These are phyloP conservation scores for Atta colombica DNA, from an alignment of 1,140 invertebrate genomes.

Conservation along the genomic window DNA sequence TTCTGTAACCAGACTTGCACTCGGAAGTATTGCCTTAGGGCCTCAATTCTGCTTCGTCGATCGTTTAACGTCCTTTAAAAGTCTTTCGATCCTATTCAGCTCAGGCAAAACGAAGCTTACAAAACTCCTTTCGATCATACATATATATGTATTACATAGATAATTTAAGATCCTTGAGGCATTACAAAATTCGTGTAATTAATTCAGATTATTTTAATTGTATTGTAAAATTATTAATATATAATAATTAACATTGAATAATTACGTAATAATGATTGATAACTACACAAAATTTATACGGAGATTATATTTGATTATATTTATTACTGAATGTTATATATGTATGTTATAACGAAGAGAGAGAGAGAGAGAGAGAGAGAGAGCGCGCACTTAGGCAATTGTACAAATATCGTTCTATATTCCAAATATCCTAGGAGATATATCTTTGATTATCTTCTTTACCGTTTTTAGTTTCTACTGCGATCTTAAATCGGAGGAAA, in stretches of 20 bases:
- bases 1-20: neutral
- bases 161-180: neutral
- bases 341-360: neutral
- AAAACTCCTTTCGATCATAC: neutral
- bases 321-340: neutral
- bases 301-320: neutral
- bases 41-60: neutral
- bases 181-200: too few relatives aligned
- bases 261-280: neutral
- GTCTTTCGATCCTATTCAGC: neutral
- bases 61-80: neutral
- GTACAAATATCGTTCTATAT: neutral
- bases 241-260: neutral
- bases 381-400: too few relatives aligned
- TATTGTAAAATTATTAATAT: too few relatives aligned
- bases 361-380: too few relatives aligned
- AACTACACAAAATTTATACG: neutral
- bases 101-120: neutral
- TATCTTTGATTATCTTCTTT: too few relatives aligned
- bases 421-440: neutral
- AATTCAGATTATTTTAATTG: too few relatives aligned
- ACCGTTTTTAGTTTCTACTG: neutral
- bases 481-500: neutral
- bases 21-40: neutral
- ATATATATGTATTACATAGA: neutral